Conservation (phyloP, 2,797 vertebrate species). For the Hybognathus amarus region DNA sequence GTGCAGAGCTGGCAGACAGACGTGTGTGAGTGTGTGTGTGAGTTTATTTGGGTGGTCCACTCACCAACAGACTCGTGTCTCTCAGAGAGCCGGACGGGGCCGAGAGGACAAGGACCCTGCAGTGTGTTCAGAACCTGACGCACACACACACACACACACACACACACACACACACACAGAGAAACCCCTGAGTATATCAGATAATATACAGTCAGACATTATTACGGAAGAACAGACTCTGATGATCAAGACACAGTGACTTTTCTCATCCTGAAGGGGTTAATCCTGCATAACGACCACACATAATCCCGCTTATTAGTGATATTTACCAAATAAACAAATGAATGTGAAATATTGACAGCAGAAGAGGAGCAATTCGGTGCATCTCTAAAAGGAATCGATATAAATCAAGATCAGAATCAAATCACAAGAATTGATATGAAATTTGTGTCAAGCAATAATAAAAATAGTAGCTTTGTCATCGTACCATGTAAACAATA, state of each 20-base stretch:
- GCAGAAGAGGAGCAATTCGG: too few relatives aligned
- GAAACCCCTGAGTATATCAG: not conserved
- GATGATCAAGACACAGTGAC: too few relatives aligned
- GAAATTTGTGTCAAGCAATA: too few relatives aligned
- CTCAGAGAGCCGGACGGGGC: constrained; percentile 70
- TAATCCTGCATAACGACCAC: too few relatives aligned
- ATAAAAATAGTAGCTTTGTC: too few relatives aligned
- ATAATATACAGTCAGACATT: not conserved
- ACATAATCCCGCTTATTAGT: too few relatives aligned
- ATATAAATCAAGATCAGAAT: too few relatives aligned
- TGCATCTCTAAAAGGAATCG: too few relatives aligned
- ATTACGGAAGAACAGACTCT: not conserved
- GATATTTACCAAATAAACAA: not conserved
- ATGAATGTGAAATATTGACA: not conserved
- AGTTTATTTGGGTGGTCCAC: constrained; percentile 28
- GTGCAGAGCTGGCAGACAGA: not conserved
- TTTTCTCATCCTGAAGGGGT: not conserved
- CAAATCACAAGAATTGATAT: too few relatives aligned
- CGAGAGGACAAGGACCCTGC: constrained; percentile 64
- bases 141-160: constrained; percentile 31
- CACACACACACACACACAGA: constrained; percentile 16
- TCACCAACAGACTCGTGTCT: constrained; percentile 78
- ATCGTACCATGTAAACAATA: too few relatives aligned
- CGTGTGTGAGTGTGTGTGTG: not conserved
- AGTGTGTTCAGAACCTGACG: constrained; percentile 71